phyloP scores from a whole-genome alignment of 2,113 vertebrate species.

The Isichthys henryi region DNA sequence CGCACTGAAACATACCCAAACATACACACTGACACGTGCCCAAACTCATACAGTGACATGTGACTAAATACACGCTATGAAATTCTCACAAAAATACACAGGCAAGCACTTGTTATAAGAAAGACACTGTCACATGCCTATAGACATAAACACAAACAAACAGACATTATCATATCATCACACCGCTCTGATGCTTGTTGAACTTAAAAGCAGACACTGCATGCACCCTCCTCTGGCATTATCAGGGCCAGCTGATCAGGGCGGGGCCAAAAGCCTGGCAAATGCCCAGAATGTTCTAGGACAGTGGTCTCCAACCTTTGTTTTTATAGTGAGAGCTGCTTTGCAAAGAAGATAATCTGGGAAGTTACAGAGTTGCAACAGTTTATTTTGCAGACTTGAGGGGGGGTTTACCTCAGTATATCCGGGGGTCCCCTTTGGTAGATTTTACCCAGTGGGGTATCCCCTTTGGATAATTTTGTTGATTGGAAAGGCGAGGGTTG shows the following conservation, averaged over 20 bases:
- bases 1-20: too few relatives aligned
- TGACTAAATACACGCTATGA: too few relatives aligned
- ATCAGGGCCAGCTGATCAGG: neutral
- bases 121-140: neutral
- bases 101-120: neutral
- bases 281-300: neutral
- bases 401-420: neutral
- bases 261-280: neutral
- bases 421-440: neutral
- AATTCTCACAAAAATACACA: neutral
- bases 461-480: neutral
- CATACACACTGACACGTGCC: neutral
- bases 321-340: neutral
- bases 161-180: neutral
- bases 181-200: neutral
- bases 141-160: neutral
- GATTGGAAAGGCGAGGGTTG: too few relatives aligned
- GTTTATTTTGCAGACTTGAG: neutral
- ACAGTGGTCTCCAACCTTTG: neutral
- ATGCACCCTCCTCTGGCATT: neutral
- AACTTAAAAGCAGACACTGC: neutral
- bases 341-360: neutral
- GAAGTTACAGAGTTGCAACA: neutral
- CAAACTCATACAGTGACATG: neutral
- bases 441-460: neutral